Conservation (phyloP, 2,888 invertebrate genomes). For the Chelonus formosanus region DNA sequence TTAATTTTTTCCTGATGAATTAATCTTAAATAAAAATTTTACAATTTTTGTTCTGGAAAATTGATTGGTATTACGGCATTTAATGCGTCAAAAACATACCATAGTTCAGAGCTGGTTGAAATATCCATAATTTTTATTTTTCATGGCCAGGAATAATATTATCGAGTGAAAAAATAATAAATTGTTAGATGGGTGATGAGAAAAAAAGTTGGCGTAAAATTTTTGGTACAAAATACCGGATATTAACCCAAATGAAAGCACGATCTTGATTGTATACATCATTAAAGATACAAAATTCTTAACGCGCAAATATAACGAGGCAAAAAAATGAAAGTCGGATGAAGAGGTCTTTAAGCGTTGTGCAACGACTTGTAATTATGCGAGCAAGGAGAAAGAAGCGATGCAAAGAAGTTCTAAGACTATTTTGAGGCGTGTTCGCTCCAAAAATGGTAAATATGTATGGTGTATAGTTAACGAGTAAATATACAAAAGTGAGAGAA, state of each 20-base stretch:
- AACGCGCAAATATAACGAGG: slow-evolving; percentile 12
- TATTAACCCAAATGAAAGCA: slow-evolving; percentile 17
- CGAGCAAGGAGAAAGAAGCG: slow-evolving; percentile 24
- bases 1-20: neutral
- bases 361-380: slow-evolving; percentile 29
- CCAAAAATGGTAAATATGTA: slow-evolving; percentile 18
- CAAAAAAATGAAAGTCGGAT: slow-evolving; percentile 29
- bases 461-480: neutral
- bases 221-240: neutral
- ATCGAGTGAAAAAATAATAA: no score
- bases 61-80: no score
- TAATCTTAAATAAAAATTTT: neutral
- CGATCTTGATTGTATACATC: slow-evolving; percentile 26
- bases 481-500: no score
- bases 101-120: no score
- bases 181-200: no score
- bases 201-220: neutral
- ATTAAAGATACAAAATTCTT: slow-evolving; percentile 23
- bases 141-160: no score
- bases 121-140: no score
- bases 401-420: slow-evolving; percentile 22
- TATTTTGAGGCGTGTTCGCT: slow-evolving; percentile 15
- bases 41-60: no score
- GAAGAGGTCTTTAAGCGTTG: slow-evolving; percentile 26
- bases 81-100: no score